phyloP scores from a whole-genome alignment of 2,888 invertebrate species.

The Fabriciana adippe region DNA sequence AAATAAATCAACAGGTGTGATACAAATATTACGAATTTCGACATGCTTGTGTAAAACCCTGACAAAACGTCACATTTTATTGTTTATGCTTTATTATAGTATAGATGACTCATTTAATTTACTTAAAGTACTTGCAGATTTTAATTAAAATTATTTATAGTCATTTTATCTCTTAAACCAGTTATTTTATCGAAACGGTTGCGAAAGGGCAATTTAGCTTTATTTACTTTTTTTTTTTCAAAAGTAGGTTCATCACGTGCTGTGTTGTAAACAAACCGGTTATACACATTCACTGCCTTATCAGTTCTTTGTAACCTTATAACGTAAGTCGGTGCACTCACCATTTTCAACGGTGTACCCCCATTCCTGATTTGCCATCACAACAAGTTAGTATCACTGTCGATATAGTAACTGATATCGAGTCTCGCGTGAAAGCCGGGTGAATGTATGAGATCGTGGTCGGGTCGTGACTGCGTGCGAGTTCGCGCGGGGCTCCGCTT shows the following conservation, averaged over 20 bases:
- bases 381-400: conserved; percentile 41
- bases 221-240: conserved; percentile 25
- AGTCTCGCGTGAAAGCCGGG: conserved; percentile 58
- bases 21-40: conserved; percentile 38
- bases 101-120: conserved; percentile 35
- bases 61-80: conserved; percentile 37
- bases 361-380: conserved; percentile 79
- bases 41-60: conserved; percentile 39
- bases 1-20: conserved; percentile 42
- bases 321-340: conserved; percentile 61
- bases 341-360: conserved; percentile 84
- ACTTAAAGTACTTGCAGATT: not conserved
- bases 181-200: conserved; percentile 14
- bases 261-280: conserved; percentile 79
- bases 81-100: too few species aligned
- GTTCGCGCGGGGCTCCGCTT: conserved; percentile 62
- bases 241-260: conserved; percentile 64
- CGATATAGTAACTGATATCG: conserved; percentile 37
- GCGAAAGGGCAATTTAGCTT: conserved; percentile 9
- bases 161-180: conserved; percentile 19
- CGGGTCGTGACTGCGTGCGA: conserved; percentile 74
- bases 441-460: conserved; percentile 69
- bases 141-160: conserved; percentile 24
- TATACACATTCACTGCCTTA: conserved; percentile 50
- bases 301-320: conserved; percentile 33